These are phyloP conservation scores for Drosophila prosaltans DNA, from an alignment of 1,140 invertebrate species.

Conservation along the genomic window DNA sequence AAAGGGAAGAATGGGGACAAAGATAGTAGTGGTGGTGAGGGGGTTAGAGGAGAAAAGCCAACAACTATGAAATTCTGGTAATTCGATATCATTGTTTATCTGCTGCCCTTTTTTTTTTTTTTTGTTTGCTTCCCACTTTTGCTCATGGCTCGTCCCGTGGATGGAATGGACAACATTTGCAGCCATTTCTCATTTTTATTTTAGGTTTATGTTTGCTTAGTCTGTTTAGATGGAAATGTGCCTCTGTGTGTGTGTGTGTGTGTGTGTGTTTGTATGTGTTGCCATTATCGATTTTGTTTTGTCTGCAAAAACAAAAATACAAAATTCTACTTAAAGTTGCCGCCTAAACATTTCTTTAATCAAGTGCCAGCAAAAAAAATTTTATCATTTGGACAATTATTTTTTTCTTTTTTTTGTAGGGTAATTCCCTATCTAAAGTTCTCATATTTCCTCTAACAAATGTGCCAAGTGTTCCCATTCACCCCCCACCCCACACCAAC, in stretches of 20 bases:
- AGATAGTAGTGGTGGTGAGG: not conserved
- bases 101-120: conserved; percentile 44
- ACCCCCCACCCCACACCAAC: not conserved
- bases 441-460: conserved; percentile 15
- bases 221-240: conserved; percentile 44
- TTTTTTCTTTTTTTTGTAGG: not conserved
- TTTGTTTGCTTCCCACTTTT: conserved; percentile 74
- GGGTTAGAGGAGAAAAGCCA: conserved; percentile 28
- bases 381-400: conserved; percentile 1
- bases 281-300: conserved; percentile 51
- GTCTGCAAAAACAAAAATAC: not conserved
- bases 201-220: conserved; percentile 48
- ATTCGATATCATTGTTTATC: conserved; percentile 80
- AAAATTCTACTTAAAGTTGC: conserved; percentile 15
- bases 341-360: conserved; percentile 28
- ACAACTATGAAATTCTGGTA: conserved; percentile 71
- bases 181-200: conserved; percentile 49
- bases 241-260: conserved; percentile 1
- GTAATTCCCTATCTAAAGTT: conserved; percentile 2
- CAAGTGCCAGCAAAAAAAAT: not conserved
- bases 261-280: conserved; percentile 31
- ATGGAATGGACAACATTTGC: conserved; percentile 37
- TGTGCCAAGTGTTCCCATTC: not conserved
- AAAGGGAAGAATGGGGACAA: conserved; percentile 25
- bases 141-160: conserved; percentile 12